phyloP scores from a whole-genome alignment of 1,140 invertebrate genomes.

The Rhopalosiphum maidis region DNA sequence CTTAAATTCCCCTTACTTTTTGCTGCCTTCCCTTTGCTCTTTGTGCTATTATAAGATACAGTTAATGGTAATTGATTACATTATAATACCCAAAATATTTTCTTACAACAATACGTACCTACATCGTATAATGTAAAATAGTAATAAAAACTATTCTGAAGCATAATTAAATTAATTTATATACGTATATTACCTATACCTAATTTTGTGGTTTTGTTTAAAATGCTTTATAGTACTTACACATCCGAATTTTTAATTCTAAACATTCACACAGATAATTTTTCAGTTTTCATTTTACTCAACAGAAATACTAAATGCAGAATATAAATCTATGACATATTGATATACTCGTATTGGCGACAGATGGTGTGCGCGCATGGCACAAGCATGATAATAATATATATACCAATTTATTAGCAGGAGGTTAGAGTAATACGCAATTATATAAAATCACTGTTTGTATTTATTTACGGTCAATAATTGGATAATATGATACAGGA shows the following conservation, averaged over 20 bases:
- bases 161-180: not conserved
- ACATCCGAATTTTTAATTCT: not conserved
- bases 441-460: not conserved
- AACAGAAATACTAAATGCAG: not conserved
- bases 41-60: not conserved
- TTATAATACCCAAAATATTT: constrained; percentile 14
- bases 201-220: not conserved
- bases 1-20: not conserved
- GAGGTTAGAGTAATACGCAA: not conserved
- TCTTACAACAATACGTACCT: not conserved
- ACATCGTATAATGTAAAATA: not conserved
- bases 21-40: not conserved
- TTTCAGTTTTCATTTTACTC: not conserved
- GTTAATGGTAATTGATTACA: constrained; percentile 17
- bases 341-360: not conserved
- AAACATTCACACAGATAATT: not conserved
- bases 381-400: not conserved
- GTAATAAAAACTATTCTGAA: not conserved
- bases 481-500: not conserved
- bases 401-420: constrained; percentile 20
- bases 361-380: not conserved
- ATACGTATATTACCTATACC: not conserved
- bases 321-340: not conserved
- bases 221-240: not conserved
- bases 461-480: not conserved